Evolutionary conservation across 2,797 vertebrate genomes (phyloP).

Genomic region (Peromyscus attwateri): DNA sequence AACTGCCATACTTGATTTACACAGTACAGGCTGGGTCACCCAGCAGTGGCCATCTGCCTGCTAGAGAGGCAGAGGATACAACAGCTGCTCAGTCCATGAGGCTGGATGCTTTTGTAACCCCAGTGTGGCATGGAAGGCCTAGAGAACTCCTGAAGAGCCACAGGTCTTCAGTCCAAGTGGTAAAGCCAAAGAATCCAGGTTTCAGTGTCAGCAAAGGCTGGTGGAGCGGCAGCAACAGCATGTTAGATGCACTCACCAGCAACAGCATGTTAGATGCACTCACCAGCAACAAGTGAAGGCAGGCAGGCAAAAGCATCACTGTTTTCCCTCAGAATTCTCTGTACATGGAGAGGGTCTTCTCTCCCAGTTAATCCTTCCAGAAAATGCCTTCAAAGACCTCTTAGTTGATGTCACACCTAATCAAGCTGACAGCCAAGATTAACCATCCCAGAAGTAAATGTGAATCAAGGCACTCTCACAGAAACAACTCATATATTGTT

Average conservation of each 20-base stretch:
- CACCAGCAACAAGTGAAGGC: background rate
- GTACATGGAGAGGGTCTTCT: background rate
- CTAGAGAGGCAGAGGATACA: background rate
- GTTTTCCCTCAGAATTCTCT: background rate
- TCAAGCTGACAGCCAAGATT: background rate
- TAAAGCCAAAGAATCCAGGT: background rate
- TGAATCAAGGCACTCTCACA: constrained; percentile 19
- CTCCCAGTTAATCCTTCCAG: background rate
- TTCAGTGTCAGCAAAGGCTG: background rate
- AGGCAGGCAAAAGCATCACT: background rate
- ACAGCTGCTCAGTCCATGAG: background rate
- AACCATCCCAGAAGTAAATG: background rate
- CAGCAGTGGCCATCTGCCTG: no score
- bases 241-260: background rate
- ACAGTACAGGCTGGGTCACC: no score
- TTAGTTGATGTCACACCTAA: background rate
- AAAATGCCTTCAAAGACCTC: background rate
- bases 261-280: background rate
- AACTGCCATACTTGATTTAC: no score
- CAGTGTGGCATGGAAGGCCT: background rate
- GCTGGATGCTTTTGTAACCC: background rate
- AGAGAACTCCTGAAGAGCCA: background rate
- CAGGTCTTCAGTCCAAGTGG: background rate
- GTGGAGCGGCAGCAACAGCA: background rate
- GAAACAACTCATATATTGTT: background rate